Base-by-base conservation (phyloP, 2,797 vertebrate species). In the Tadarida brasiliensis region DNA sequence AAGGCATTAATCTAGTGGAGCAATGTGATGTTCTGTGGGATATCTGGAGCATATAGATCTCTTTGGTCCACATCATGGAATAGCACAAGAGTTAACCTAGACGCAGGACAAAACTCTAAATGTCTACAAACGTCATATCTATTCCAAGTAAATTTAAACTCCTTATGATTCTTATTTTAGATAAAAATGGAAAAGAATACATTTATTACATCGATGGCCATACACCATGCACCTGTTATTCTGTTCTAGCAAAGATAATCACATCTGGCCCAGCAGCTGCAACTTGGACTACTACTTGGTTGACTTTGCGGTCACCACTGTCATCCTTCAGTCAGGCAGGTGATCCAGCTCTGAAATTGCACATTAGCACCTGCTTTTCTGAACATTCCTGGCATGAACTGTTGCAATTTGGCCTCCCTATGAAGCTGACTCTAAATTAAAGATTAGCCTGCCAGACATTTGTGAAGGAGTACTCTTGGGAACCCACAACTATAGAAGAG, bases 381-480 rank as follows among this genome's bases (percentile, higher is more conserved):
- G 28, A 92, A 94, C 59, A 71, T 54, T 91, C 56, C 33, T 96
- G 94, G 86, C 89, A 89, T 10, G n/a, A 71, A 70, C 89, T 67
- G 49, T 70, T 16, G 19, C 11, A 24, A 33, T 49, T 92, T 91
- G 78, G 63, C 78, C 59, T 74, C 86, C 14, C 17, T 39, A 9
- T 24, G 71, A 88, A 87, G 49, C 57, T 5, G 33, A 54, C 17
- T 85, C 73, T 56, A 73, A 93, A 87, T 87, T 78, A 39, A 87
- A 95, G 59, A 93, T 80, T 63, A 77, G 19, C 28, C 80, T 94
- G 91, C 88, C 86, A 95, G 95, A 70, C 22, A 1, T 90, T 78
- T 82, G 63, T 87, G 85, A 87, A 93, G 49, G 59, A 82, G 39
- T 54, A 17, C n/a, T 51, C 80, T 61, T 67, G 19, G 70, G 73